These are phyloP conservation scores for Fregata magnificens DNA, from an alignment of 2,113 vertebrate genomes.

Conservation along the genomic window DNA sequence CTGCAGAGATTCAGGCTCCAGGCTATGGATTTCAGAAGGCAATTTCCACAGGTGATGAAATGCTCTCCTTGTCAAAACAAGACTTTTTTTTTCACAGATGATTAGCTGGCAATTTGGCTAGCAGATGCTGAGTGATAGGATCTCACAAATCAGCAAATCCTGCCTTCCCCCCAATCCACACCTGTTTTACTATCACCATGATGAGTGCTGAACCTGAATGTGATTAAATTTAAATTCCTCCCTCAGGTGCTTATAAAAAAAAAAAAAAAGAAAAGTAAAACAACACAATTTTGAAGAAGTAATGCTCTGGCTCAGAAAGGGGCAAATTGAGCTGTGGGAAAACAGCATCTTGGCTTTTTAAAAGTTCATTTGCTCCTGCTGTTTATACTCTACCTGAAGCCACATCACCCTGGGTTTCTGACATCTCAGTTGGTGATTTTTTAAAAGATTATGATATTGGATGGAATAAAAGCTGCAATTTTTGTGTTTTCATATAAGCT, in stretches of 20 bases:
- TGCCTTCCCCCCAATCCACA: not conserved
- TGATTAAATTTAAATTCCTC: slow-evolving; percentile 58
- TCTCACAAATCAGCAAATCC: slow-evolving; percentile 9
- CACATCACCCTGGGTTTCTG: not conserved
- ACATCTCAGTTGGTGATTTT: not conserved
- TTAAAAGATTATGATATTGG: slow-evolving; percentile 16
- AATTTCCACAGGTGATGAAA: slow-evolving; percentile 26
- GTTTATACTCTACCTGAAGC: slow-evolving; percentile 63
- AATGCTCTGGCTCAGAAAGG: slow-evolving; percentile 32
- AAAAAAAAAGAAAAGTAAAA: not conserved
- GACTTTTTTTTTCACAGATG: not conserved
- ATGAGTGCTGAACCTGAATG: slow-evolving; percentile 1
- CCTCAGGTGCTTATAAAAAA: slow-evolving; percentile 22
- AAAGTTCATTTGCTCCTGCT: slow-evolving; percentile 57
- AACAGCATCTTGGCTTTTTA: slow-evolving; percentile 34
- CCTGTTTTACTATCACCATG: slow-evolving; percentile 39
- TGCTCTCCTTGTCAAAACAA: slow-evolving; percentile 14
- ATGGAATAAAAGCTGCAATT: not conserved
- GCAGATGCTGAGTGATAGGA: not conserved
- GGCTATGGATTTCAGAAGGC: not conserved
- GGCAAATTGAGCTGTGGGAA: slow-evolving; percentile 43
- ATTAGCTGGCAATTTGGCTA: slow-evolving; percentile 20
- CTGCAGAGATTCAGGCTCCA: not conserved
- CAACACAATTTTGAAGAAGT: not conserved
- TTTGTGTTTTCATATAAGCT: not conserved